Evolutionary conservation across 2,888 invertebrate species (phyloP).

Genomic region (Archips xylosteana): DNA sequence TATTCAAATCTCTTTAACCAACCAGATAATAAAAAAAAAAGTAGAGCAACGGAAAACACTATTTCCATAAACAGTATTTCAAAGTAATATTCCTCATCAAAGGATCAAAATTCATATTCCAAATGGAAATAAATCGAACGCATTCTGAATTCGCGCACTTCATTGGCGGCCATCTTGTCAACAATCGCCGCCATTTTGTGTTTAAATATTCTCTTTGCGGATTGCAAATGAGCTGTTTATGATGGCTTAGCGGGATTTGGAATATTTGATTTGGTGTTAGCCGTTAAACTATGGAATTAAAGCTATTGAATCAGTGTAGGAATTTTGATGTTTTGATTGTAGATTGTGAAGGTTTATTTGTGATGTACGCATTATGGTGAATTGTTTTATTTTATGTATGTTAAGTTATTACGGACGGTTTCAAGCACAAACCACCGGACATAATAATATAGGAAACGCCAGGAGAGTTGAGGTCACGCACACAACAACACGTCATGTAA

Average conservation of each 20-base stretch:
- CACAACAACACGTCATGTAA: no score
- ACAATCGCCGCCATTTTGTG: slow-evolving; percentile 29
- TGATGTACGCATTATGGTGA: no score
- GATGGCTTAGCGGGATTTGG: slow-evolving; percentile 5
- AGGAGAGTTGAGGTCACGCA: no score
- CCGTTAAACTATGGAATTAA: background rate
- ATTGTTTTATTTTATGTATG: no score
- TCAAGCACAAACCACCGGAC: no score
- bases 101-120: background rate
- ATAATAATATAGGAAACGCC: no score
- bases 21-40: no score
- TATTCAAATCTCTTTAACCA: no score
- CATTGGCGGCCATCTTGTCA: slow-evolving; percentile 6
- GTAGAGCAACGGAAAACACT: no score
- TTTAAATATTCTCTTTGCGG: slow-evolving; percentile 20
- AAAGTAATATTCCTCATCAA: background rate
- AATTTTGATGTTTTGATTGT: background rate
- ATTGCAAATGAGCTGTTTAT: slow-evolving; percentile 23
- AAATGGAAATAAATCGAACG: slow-evolving; percentile 10
- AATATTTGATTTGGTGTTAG: slow-evolving; percentile 16
- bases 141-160: slow-evolving; percentile 1
- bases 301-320: background rate
- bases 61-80: no score
- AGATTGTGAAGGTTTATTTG: background rate
- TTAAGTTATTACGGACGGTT: no score